Evolutionary conservation across 2,797 vertebrate species (phyloP).

Genomic region (Halcyon smyrnensis): DNA sequence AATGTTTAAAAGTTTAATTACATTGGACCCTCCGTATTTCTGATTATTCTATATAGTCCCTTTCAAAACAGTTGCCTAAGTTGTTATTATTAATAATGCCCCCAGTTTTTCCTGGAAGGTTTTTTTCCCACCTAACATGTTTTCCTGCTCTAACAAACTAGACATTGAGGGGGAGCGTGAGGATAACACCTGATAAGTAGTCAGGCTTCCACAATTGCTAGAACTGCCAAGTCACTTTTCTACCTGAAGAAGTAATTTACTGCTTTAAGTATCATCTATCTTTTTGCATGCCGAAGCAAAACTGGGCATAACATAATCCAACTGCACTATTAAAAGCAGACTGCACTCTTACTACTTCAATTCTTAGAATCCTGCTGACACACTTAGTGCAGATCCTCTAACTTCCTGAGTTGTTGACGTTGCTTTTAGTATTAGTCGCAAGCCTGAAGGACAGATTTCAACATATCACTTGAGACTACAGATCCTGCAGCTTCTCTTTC

Average conservation of each 20-base stretch:
- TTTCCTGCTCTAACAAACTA: background rate
- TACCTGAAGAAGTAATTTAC: background rate
- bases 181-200: background rate
- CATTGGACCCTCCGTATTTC: background rate
- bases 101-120: background rate
- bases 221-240: slow-evolving; percentile 53
- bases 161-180: background rate
- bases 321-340: background rate
- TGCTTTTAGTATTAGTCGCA: background rate
- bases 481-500: background rate
- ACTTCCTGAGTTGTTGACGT: background rate
- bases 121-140: background rate
- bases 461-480: background rate
- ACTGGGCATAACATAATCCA: background rate
- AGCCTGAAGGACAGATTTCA: background rate
- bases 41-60: background rate
- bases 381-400: background rate
- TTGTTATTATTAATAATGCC: background rate
- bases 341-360: background rate
- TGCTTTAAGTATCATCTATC: background rate
- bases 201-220: background rate
- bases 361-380: background rate
- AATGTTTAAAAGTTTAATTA: background rate
- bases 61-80: background rate
- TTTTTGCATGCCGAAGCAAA: background rate